These are phyloP conservation scores for Leptodactylus fuscus DNA, from an alignment of 2,113 vertebrate genomes.

Conservation along the genomic window DNA sequence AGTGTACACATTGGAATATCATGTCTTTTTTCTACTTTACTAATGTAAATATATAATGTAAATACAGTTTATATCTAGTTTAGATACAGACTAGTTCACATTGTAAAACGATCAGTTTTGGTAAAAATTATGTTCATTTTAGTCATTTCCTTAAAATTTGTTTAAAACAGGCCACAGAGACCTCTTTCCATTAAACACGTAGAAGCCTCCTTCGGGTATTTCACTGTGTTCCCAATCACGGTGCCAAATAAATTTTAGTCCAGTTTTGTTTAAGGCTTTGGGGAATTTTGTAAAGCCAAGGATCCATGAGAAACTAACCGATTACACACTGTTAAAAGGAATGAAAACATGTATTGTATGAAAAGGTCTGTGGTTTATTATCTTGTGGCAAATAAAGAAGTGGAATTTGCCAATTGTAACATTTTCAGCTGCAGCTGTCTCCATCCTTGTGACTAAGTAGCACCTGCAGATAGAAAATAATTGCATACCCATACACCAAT, in stretches of 20 bases:
- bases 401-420: conserved; percentile 42
- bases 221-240: conserved; percentile 52
- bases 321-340: conserved; percentile 57
- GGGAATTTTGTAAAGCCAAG: conserved; percentile 30
- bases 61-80: too few species aligned
- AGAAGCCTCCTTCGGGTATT: conserved; percentile 34
- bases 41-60: too few species aligned
- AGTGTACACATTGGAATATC: too few species aligned
- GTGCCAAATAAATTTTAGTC: conserved; percentile 47
- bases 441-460: background rate
- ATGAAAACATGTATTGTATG: conserved; percentile 57
- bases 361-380: conserved; percentile 57
- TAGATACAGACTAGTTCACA: too few species aligned
- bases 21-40: too few species aligned
- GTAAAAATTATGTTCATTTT: too few species aligned
- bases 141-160: too few species aligned
- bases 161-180: too few species aligned
- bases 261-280: conserved; percentile 13
- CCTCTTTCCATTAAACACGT: conserved; percentile 48
- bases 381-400: conserved; percentile 1
- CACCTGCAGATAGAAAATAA: conserved; percentile 15
- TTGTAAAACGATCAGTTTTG: too few species aligned
- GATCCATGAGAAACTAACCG: conserved; percentile 31
- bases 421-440: conserved; percentile 52
- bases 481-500: background rate